phyloP scores from a whole-genome alignment of 2,888 invertebrate species.

The Spilarctia lutea region DNA sequence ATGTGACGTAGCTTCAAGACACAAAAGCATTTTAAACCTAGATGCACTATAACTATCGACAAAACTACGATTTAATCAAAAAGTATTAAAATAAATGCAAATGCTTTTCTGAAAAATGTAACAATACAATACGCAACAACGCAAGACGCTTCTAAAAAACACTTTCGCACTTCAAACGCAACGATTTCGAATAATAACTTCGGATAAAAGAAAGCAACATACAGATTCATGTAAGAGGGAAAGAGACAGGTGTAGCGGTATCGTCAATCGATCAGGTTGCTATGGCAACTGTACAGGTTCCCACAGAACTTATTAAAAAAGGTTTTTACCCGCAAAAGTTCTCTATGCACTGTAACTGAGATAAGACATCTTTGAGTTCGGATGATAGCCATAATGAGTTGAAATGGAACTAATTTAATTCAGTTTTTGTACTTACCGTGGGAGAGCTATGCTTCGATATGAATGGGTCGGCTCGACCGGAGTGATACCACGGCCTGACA shows the following conservation, averaged over 20 bases:
- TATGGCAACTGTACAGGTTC: constrained; percentile 63
- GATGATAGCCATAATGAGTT: too few relatives aligned
- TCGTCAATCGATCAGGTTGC: constrained; percentile 77
- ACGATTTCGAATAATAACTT: constrained; percentile 54
- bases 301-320: constrained; percentile 37
- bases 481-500: too few relatives aligned
- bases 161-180: constrained; percentile 23
- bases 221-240: constrained; percentile 31
- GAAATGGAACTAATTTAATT: background rate
- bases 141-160: constrained; percentile 22
- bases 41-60: too few relatives aligned
- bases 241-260: constrained; percentile 48
- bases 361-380: too few relatives aligned
- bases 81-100: too few relatives aligned
- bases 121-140: background rate
- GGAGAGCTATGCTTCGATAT: too few relatives aligned
- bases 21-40: too few relatives aligned
- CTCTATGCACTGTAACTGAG: background rate
- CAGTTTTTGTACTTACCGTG: background rate
- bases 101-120: background rate
- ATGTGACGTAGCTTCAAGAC: too few relatives aligned
- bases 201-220: constrained; percentile 43
- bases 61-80: too few relatives aligned
- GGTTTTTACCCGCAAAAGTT: constrained; percentile 17
- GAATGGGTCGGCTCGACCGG: too few relatives aligned